Conservation (phyloP, 2,888 invertebrate species). For the Yponomeuta evonymella region DNA sequence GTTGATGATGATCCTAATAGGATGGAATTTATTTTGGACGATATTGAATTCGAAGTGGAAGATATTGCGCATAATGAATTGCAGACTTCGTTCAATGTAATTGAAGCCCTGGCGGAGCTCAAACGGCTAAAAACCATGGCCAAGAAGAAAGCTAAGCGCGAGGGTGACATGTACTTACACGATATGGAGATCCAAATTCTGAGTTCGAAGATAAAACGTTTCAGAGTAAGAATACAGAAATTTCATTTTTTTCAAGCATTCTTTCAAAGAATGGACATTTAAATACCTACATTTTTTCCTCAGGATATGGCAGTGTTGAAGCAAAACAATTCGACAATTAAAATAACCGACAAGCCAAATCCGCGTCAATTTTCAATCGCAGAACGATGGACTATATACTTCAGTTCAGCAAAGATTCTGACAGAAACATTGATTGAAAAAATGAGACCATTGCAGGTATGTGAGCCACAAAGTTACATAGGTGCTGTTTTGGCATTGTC, state of each 20-base stretch:
- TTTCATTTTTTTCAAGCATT: too few species aligned
- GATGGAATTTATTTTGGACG: conserved; percentile 36
- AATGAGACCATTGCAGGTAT: conserved; percentile 40
- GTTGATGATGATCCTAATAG: conserved; percentile 27
- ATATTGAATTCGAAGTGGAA: conserved; percentile 28
- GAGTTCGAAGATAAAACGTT: conserved; percentile 34
- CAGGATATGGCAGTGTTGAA: conserved; percentile 37
- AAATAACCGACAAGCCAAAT: conserved; percentile 26
- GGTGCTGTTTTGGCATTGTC: too few species aligned
- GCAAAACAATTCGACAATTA: conserved; percentile 19
- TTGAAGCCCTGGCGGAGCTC: conserved; percentile 28
- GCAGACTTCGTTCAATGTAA: conserved; percentile 33
- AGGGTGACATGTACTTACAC: not conserved
- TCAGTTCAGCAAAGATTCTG: conserved; percentile 38
- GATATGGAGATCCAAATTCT: conserved; percentile 26
- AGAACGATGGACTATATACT: conserved; percentile 54
- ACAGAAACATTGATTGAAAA: conserved; percentile 28
- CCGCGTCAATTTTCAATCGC: conserved; percentile 26
- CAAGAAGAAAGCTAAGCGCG: not conserved
- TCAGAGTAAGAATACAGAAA: conserved; percentile 34
- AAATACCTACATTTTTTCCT: conserved; percentile 16
- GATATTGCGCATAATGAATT: conserved; percentile 21
- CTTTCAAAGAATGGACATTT: too few species aligned
- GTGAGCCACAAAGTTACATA: conserved; percentile 1
- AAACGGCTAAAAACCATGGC: conserved; percentile 27